Base-by-base conservation (phyloP, 2,888 invertebrate species). In the Steinernema hermaphroditum region DNA sequence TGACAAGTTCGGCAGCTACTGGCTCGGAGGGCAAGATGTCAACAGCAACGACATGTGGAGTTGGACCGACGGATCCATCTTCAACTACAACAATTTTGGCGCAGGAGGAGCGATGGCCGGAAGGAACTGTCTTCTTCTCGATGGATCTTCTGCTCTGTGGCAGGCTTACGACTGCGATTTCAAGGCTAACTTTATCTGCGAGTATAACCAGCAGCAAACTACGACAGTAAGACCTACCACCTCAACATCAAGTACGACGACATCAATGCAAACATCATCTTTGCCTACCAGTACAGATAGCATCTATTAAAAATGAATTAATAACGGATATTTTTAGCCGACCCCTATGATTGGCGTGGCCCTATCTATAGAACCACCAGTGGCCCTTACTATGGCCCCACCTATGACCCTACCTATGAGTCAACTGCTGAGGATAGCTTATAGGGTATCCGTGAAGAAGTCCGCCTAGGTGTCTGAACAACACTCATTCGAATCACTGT, bases 11-110 rank as follows among this genome's bases (percentile, higher is more conserved):
- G n/a, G 16, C 1, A 62, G 16, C 12, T 62, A 27, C 32, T 62
- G 62, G 62, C 29, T 62, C 16, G 62, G 62, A 1, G 62, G 32
- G 8, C n/a, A 12, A 50, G 50, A 50, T 24, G 27, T 6, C 6
- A 12, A 62, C 12, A n/a, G 16, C 32, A 32, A 32, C 32, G 62
- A 32, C 14, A 32, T 2, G 1, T 62, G 62, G 62, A 62, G 32
- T 1, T 62, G 62, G 62, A 62, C 19, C 62, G 62, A 62, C 62
- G 62, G 62, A 62, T 62, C 62, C 12, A 8, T 12, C 62, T 62
- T 32, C 62, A 27, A 62, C 4, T 62, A 62, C 62, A 32, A 6
- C 8, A 14, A 62, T 32, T 62, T 29, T 29, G 62, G 32, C 1
- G 62, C 29, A 16, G 62, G 62, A 16, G 29, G 27, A 32, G 27